Percentiles rank a stretch among this genome's conserved stretches.
Conservation (phyloP, 2,888 invertebrate genomes). For the Argynnis bischoffii region DNA sequence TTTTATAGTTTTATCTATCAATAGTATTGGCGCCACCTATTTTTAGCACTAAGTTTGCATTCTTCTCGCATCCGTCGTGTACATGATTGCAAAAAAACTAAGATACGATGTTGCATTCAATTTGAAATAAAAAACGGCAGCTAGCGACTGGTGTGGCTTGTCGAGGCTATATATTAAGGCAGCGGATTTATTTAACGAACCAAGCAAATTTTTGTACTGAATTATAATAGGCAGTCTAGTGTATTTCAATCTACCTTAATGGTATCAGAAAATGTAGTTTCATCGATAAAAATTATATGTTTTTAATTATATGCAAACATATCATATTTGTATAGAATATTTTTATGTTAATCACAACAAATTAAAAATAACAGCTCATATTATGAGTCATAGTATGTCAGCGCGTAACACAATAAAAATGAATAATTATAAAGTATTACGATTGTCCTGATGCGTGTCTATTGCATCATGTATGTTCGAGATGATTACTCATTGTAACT, state of each 20-base stretch:
- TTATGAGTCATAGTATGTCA: background rate
- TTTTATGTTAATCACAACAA: background rate
- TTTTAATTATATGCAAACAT: background rate
- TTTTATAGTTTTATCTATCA: constrained; percentile 22
- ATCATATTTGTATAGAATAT: background rate
- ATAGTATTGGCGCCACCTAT: constrained; percentile 30
- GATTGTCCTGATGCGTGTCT: constrained; percentile 14
- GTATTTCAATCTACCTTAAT: background rate
- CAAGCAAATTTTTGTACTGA: too few relatives aligned
- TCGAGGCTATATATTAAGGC: too few relatives aligned
- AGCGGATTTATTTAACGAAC: too few relatives aligned
- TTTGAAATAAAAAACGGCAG: constrained; percentile 1
- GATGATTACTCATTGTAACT: background rate
- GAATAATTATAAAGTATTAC: constrained; percentile 10
- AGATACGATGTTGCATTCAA: constrained; percentile 4
- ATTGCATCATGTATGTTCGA: background rate
- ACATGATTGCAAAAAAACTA: constrained; percentile 10
- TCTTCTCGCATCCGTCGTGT: constrained; percentile 14
- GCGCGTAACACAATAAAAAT: background rate
- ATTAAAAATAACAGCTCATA: background rate
- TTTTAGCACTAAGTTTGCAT: constrained; percentile 27
- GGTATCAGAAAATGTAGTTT: background rate
- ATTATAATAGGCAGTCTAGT: too few relatives aligned
- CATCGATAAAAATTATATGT: too few relatives aligned
- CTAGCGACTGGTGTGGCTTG: too few relatives aligned